Percentiles rank a stretch among this genome's conserved stretches.
Conservation (phyloP, 53 echinoderm and acorn worm species). For the Henricia sp. region DNA sequence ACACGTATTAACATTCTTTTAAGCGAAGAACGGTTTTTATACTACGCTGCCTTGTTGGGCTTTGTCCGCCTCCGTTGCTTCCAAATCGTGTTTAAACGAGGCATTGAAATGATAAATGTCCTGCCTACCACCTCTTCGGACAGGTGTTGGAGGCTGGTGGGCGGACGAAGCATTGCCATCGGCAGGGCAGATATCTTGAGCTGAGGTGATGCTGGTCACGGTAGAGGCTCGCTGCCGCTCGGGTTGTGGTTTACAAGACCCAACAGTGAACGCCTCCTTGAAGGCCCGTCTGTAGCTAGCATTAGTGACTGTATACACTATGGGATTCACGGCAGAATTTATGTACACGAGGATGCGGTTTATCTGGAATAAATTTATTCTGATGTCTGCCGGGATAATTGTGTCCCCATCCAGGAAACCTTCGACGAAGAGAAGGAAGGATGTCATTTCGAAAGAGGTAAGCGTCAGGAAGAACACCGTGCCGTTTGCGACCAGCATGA, state of each 20-base stretch:
- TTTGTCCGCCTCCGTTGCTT: no score
- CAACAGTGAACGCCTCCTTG: background rate
- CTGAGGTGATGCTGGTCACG: background rate
- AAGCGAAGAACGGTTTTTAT: no score
- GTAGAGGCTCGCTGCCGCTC: background rate
- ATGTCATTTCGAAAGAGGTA: conserved; percentile 32
- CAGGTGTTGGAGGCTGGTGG: no score
- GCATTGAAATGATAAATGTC: no score
- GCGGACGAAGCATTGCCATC: background rate
- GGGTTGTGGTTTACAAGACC: background rate
- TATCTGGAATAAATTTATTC: background rate
- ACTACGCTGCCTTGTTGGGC: no score
- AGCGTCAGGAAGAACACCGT: conserved; percentile 37
- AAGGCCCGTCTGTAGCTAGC: conserved; percentile 39
- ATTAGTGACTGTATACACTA: conserved; percentile 44
- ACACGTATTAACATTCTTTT: no score
- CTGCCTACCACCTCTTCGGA: no score
- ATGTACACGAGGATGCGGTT: conserved; percentile 51
- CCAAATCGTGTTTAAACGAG: no score
- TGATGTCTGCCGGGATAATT: background rate
- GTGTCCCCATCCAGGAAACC: background rate
- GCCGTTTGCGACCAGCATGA: conserved; percentile 46
- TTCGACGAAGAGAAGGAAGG: conserved; percentile 21
- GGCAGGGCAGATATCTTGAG: conserved; percentile 14
- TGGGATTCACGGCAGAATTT: conserved; percentile 45